Evolutionary conservation across 2,797 vertebrate genomes (phyloP), one percentile per base, ranked within the genome.

Genomic region (Crotalus adamanteus): DNA sequence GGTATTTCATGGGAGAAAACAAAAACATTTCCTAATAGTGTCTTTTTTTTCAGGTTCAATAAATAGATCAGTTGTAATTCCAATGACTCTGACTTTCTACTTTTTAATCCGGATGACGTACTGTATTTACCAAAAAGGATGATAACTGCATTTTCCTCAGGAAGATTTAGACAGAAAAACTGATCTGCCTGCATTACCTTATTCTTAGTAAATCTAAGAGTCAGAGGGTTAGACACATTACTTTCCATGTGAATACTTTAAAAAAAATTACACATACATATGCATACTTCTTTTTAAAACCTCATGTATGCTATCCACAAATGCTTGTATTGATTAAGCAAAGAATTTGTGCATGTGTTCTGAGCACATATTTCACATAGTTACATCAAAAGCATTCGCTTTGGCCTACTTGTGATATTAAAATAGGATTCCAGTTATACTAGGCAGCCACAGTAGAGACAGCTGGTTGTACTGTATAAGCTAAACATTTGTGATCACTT

Each of bases 361-460:
- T 87, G 91, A 56, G 57, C 31, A 31, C 92, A 93, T 93, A 88
- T 86, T 93, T 91, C 31, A 89, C 92, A 93, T 93, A 86, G 57
- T 57, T 91, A 16, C 13, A 18, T 91, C 61, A 73, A 93, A 93
- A 53, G 90, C 90, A 91, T 93, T 59, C 65, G 28, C 61, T 89
- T 42, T n/a, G 31, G 86, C 92, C 89, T 51, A 86, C 86, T 8
- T 88, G 86, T 63, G 20, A 85, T 56, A 20, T 65, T 85, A 57
- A 85, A 91, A 85, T 37, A 53, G 37, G 87, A 26, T 51, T 93
- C 51, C 26, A 85, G 8, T 91, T 93, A 91, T 87, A 91, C 25
- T 89, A 89, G 31, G 51, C 61, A 91, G 56, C 86, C 73, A 47
- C 61, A 28, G n/a, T 22, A 85, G 53, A 13, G 87, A 63, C 90